Percentiles rank a stretch among this genome's conserved stretches.
phyloP scores from a whole-genome alignment of 2,797 vertebrate species.

The Rhynchotus rufescens region DNA sequence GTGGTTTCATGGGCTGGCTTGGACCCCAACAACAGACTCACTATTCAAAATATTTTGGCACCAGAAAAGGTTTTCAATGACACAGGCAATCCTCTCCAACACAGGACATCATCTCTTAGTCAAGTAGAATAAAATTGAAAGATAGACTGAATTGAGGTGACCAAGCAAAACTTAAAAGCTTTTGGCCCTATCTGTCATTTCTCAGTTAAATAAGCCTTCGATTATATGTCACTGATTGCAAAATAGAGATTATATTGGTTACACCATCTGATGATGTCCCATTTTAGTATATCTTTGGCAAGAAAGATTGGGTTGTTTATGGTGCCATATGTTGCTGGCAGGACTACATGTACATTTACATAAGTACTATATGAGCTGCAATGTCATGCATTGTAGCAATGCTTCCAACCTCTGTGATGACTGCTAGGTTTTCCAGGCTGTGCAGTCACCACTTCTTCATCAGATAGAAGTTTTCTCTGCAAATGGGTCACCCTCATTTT shows the following conservation, averaged over 20 bases:
- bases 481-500: not conserved
- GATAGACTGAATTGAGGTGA: not conserved
- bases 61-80: not conserved
- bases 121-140: not conserved
- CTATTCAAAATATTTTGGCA: conserved; percentile 5
- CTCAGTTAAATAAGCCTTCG: not conserved
- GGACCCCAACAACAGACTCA: not conserved
- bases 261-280: not conserved
- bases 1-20: not conserved
- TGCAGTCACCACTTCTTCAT: not conserved
- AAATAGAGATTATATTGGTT: not conserved
- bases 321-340: not conserved
- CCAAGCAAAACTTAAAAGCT: not conserved
- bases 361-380: not conserved
- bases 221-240: not conserved
- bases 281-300: not conserved
- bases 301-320: not conserved
- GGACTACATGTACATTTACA: not conserved
- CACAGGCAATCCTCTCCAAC: not conserved
- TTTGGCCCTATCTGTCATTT: not conserved
- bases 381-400: no score
- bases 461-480: not conserved
- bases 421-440: not conserved
- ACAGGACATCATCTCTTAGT: not conserved
- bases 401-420: not conserved